Evolutionary conservation across 1,140 invertebrate genomes (phyloP).

Genomic region (Trichomalopsis sarcophagae): DNA sequence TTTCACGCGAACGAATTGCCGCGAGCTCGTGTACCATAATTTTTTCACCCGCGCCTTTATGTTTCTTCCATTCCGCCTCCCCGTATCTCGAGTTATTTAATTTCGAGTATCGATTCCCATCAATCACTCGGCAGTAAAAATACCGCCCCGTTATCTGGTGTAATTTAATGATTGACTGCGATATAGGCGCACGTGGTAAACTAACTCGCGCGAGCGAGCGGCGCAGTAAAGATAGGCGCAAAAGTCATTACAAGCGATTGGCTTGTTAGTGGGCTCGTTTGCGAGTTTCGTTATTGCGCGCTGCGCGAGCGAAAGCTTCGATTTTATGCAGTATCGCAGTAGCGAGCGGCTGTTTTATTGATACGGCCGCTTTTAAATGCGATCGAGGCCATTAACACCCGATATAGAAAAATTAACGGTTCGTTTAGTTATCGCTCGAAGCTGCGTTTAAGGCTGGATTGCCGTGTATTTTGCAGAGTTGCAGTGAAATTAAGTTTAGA

Average conservation of each 20-base stretch:
- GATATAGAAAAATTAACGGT: no score
- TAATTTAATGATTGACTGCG: slow-evolving; percentile 47
- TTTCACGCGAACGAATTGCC: slow-evolving; percentile 34
- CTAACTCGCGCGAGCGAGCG: not conserved
- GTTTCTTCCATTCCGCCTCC: not conserved
- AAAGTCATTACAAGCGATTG: slow-evolving; percentile 44
- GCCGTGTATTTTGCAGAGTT: not conserved
- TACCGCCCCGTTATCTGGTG: not conserved
- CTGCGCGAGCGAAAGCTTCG: not conserved
- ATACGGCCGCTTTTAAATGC: no score
- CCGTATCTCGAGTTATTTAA: slow-evolving; percentile 32
- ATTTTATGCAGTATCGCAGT: not conserved
- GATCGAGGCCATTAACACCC: no score
- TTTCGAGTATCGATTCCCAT: slow-evolving; percentile 43
- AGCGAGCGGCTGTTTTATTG: not conserved
- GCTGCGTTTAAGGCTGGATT: no score
- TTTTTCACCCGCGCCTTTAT: no score
- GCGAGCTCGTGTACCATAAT: not conserved
- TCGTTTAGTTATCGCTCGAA: no score
- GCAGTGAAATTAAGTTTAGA: not conserved
- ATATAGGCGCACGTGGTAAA: slow-evolving; percentile 1
- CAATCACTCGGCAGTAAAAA: slow-evolving; percentile 41
- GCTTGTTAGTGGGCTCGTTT: slow-evolving; percentile 38
- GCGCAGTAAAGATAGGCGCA: slow-evolving; percentile 25
- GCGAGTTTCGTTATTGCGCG: slow-evolving; percentile 27